Conservation (phyloP, 2,113 vertebrate genomes). For the Ictalurus furcatus region DNA sequence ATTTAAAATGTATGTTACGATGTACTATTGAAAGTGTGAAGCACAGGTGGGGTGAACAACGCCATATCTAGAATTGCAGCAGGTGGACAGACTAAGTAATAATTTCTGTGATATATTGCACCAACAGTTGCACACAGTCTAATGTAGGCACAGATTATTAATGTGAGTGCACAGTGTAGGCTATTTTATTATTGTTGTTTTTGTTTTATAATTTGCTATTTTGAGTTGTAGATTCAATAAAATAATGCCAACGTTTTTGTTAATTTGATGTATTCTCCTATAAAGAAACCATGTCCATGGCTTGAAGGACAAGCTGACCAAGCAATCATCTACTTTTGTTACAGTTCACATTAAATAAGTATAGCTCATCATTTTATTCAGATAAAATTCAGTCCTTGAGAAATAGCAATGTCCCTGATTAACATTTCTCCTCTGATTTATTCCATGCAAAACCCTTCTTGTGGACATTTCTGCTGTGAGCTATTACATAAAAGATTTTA, state of each 20-base stretch:
- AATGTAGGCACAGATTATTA: background rate
- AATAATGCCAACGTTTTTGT: background rate
- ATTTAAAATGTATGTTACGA: too few species aligned
- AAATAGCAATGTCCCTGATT: background rate
- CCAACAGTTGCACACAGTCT: background rate
- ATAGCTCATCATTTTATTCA: background rate
- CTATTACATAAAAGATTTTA: background rate
- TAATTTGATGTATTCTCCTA: background rate
- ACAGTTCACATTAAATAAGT: background rate
- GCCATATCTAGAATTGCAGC: background rate
- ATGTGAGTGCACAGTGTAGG: background rate
- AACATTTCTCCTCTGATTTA: background rate
- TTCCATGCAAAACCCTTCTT: background rate
- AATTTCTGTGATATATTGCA: background rate
- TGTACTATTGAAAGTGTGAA: background rate
- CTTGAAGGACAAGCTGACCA: background rate
- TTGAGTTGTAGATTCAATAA: background rate
- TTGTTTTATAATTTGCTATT: background rate
- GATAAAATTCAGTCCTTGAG: background rate
- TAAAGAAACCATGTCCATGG: background rate
- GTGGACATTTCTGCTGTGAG: background rate
- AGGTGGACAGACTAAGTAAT: background rate
- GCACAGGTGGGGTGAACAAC: background rate
- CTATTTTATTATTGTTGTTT: background rate
- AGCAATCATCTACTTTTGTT: background rate